Conservation (phyloP, 2,113 vertebrate genomes). For the Syrrhaptes paradoxus region DNA sequence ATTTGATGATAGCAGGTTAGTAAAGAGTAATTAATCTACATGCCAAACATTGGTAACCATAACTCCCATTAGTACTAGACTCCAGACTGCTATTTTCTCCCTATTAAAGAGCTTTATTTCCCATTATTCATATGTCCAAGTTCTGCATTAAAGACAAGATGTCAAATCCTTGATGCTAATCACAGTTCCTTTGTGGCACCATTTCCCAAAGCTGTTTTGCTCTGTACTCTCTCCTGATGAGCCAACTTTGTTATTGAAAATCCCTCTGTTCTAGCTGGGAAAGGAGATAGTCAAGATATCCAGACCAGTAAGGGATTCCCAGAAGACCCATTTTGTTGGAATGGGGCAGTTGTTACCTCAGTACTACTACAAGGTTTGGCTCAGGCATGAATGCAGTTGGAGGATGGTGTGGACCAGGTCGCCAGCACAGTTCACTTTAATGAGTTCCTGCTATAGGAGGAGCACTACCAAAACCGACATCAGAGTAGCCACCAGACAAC, state of each 20-base stretch:
- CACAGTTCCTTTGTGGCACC: not conserved
- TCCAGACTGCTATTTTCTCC: not conserved
- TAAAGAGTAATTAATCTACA: not conserved
- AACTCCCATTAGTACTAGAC: not conserved
- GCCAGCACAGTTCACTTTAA: not conserved
- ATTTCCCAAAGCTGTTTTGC: not conserved
- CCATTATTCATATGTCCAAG: not conserved
- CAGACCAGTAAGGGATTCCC: not conserved
- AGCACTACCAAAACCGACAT: not conserved
- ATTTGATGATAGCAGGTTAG: not conserved
- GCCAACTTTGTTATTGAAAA: not conserved
- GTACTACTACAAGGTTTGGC: not conserved
- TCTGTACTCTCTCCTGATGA: not conserved
- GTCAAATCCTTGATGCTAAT: not conserved
- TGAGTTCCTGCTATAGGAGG: not conserved
- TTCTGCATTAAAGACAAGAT: not conserved
- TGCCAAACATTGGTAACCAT: not conserved
- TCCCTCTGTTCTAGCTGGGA: not conserved
- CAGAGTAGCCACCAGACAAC: not conserved
- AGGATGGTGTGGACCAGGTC: not conserved
- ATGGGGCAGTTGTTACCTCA: not conserved
- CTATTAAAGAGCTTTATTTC: not conserved
- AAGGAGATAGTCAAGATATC: not conserved
- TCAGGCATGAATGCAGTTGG: not conserved
- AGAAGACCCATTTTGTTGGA: not conserved